These are phyloP conservation scores for Euphydryas editha DNA, from an alignment of 2,888 invertebrate genomes.

Conservation along the genomic window DNA sequence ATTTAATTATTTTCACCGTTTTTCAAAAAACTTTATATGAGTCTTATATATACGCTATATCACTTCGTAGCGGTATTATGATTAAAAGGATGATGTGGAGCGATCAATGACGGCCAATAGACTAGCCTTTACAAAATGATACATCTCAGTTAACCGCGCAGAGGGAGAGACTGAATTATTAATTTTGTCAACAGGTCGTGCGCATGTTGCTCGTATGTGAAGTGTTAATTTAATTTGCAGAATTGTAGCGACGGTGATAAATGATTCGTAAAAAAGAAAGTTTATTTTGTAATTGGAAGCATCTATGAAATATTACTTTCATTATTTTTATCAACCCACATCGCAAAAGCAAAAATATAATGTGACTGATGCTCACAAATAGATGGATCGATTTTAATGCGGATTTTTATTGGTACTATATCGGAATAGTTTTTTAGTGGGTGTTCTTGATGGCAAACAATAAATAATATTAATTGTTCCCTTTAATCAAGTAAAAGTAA, in stretches of 20 bases:
- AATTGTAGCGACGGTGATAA: constrained; percentile 42
- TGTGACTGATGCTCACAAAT: too few relatives aligned
- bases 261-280: constrained; percentile 38
- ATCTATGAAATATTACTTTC: neutral
- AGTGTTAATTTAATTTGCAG: constrained; percentile 75
- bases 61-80: constrained; percentile 9
- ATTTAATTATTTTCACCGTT: neutral
- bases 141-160: constrained; percentile 67
- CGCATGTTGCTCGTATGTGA: constrained; percentile 57
- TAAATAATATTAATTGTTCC: too few relatives aligned
- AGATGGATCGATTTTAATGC: too few relatives aligned
- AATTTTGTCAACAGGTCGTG: constrained; percentile 70
- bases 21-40: neutral
- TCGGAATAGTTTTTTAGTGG: too few relatives aligned
- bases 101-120: constrained; percentile 53
- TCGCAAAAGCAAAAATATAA: neutral
- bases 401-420: too few relatives aligned
- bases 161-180: constrained; percentile 69
- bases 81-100: constrained; percentile 51
- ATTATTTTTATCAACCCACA: neutral
- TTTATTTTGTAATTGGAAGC: constrained; percentile 9
- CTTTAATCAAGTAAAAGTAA: too few relatives aligned
- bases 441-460: too few relatives aligned
- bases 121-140: constrained; percentile 62
- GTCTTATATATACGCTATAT: neutral